These are phyloP conservation scores for Psittacula cyanocephala DNA, from an alignment of 2,113 vertebrate species.

Conservation along the genomic window DNA sequence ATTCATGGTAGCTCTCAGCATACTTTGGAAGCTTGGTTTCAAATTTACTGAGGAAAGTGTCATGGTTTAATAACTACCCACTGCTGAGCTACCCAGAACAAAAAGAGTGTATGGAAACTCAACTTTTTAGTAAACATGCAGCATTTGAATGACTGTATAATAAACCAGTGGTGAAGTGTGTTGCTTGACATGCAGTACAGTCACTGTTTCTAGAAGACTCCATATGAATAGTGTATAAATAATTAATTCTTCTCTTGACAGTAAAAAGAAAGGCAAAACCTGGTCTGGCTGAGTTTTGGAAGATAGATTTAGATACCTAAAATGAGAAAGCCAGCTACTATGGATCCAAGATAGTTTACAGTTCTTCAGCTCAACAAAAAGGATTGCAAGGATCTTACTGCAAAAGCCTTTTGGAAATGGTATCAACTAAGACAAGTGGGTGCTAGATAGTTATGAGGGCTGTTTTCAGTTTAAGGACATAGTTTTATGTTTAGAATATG, in stretches of 20 bases:
- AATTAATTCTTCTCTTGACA: background rate
- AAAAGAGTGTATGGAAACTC: background rate
- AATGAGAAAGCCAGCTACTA: background rate
- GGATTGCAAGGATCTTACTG: rapidly evolving
- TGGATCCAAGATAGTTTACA: rapidly evolving
- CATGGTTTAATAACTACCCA: background rate
- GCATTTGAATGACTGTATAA: background rate
- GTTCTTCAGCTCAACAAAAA: background rate
- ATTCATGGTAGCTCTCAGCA: background rate
- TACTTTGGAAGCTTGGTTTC: background rate
- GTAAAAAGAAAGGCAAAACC: background rate
- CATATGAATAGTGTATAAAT: background rate
- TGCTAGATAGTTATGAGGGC: background rate
- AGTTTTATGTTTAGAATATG: background rate
- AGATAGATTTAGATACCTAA: background rate
- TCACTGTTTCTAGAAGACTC: background rate
- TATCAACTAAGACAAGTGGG: background rate
- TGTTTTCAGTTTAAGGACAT: background rate
- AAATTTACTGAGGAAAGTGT: background rate
- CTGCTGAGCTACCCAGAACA: background rate
- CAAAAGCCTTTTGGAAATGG: background rate
- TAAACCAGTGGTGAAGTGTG: background rate
- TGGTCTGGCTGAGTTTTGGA: background rate
- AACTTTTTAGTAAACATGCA: background rate
- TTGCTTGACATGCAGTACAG: background rate